Percentiles rank a stretch among this genome's conserved stretches.
These are phyloP conservation scores for Grammomys surdaster DNA, from an alignment of 2,113 vertebrate genomes.

Conservation along the genomic window DNA sequence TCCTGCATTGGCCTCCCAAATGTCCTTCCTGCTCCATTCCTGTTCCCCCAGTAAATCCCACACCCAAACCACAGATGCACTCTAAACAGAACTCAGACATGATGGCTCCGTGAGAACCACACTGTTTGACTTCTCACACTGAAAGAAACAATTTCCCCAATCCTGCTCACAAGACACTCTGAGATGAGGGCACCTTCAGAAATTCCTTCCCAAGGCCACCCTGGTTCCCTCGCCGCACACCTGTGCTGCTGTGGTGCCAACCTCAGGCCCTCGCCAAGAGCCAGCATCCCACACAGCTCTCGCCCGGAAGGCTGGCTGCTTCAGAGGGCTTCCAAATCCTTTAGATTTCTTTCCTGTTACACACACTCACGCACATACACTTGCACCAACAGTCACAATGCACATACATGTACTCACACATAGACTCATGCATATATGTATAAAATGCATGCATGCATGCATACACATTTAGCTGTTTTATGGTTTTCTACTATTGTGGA, in stretches of 20 bases:
- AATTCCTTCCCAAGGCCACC: too few relatives aligned
- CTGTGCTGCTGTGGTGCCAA: accelerated
- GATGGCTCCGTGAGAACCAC: background rate
- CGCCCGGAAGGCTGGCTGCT: background rate
- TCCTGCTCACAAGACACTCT: background rate
- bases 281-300: background rate
- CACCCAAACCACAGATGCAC: background rate
- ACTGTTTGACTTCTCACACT: background rate
- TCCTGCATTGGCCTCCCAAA: background rate
- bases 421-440: background rate
- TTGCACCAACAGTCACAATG: background rate
- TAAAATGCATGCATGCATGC: background rate
- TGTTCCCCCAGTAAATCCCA: too few relatives aligned
- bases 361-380: background rate
- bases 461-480: background rate
- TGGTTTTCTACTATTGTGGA: background rate
- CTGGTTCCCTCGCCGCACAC: background rate
- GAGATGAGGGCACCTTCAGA: too few relatives aligned
- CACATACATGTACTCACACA: background rate
- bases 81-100: background rate
- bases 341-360: background rate
- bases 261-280: background rate
- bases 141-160: background rate
- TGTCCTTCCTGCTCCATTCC: background rate
- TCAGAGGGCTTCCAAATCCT: background rate